These are phyloP conservation scores for Hippocampus mohnikei DNA, from an alignment of 2,113 vertebrate species.

Conservation along the genomic window DNA sequence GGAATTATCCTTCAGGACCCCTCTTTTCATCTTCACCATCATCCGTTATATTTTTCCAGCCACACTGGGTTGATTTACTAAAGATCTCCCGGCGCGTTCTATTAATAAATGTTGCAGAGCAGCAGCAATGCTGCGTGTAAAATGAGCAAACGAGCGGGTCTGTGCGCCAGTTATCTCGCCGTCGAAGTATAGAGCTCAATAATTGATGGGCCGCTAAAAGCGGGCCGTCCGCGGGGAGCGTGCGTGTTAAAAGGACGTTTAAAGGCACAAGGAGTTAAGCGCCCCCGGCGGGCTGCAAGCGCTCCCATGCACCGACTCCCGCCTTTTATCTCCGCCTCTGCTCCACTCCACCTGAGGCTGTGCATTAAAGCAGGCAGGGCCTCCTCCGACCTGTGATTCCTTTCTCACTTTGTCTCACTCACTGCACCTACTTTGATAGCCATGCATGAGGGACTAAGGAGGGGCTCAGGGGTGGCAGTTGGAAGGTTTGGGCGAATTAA, in stretches of 20 bases:
- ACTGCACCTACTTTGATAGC: slow-evolving; percentile 51
- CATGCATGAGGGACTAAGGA: slow-evolving; percentile 11
- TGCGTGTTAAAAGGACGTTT: slow-evolving; percentile 72
- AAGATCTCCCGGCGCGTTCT: neutral
- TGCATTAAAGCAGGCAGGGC: slow-evolving; percentile 44
- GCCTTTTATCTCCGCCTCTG: slow-evolving; percentile 68
- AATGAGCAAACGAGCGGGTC: slow-evolving; percentile 38
- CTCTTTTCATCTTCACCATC: neutral
- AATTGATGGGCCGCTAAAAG: slow-evolving; percentile 74
- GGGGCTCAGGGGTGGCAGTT: slow-evolving; percentile 4
- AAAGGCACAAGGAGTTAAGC: slow-evolving; percentile 67
- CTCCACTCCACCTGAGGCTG: slow-evolving; percentile 58
- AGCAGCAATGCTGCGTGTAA: slow-evolving; percentile 36
- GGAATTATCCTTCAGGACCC: neutral
- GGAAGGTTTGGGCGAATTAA: slow-evolving; percentile 41
- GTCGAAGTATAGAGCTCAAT: slow-evolving; percentile 73
- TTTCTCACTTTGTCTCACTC: slow-evolving; percentile 6
- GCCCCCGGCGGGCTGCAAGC: slow-evolving; percentile 66
- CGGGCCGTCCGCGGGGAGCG: slow-evolving; percentile 70
- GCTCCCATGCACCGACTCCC: slow-evolving; percentile 60
- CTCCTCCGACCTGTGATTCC: slow-evolving; percentile 56
- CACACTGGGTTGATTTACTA: neutral
- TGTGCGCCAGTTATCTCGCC: slow-evolving; percentile 56
- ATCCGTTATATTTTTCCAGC: neutral
- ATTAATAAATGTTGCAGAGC: neutral